Evolutionary conservation across 1,140 invertebrate genomes (phyloP), one percentile per base, ranked within the genome.

Genomic region (Atta colombica): DNA sequence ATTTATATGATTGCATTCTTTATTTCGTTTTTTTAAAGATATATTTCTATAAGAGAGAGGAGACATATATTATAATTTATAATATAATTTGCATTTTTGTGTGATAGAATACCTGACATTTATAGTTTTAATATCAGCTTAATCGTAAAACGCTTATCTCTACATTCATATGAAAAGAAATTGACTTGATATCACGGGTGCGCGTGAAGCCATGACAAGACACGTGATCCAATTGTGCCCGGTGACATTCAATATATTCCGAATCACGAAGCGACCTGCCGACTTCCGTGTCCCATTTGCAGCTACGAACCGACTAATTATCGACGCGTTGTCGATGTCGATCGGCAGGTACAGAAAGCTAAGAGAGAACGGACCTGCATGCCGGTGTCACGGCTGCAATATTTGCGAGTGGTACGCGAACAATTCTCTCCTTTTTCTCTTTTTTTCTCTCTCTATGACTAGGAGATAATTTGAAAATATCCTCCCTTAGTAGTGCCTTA

Each of bases 221-320:
- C 49, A 55, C 12, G 69, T 53, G 18, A 61, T 63, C 71, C 31
- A 60, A 58, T 82, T 68, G 63, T 78, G 39, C 60, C 51, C 45
- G 69, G 71, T 82, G 77, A 66, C 87, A 55, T 72, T 75, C 69
- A 58, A 86, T 89, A 89, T 77, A 71, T 81, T 51, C 55, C 74
- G 71, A 82, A 87, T 82, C 84, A 61, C 35, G 88, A 61, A 77
- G 66, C 77, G 84, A 87, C 68, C 77, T 71, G 60, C 45, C 65
- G 69, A 75, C 51, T 82, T 82, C 66, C 77, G 55, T 71, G 80
- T 82, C 31, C 55, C 66, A 71, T 77, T 68, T 69, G 58, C 53
- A 84, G 82, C 49, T 80, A 86, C 63, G 55, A 45, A 55, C 55
- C 31, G 60, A 78, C 69, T 90, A 90, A 90, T 90, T 90, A 86